Evolutionary conservation across 2,113 vertebrate species (phyloP), one percentile per base, ranked within the genome.

Genomic region (Coptodon rendalli): DNA sequence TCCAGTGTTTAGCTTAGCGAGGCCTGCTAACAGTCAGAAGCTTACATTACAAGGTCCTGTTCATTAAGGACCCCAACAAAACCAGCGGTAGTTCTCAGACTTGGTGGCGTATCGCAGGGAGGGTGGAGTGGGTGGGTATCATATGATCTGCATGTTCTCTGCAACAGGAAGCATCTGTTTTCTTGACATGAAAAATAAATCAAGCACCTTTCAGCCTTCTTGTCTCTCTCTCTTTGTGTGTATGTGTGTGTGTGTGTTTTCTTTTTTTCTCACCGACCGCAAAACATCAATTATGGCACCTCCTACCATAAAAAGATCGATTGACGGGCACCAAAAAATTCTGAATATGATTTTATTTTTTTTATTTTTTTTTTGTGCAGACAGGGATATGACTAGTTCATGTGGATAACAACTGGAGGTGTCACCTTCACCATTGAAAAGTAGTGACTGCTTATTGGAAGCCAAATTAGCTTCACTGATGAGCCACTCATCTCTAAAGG

Each of bases 381-480:
- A 54, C 73, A 93, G 63, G 85, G 59, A 88, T 53, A 57, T 45
- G 61, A 66, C 76, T 2, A 40, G 4, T 53, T 57, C 16, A 10
- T 24, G 24, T 31, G 63, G 86, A 86, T 91, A 86, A 89, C 22
- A 19, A 66, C 43, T 53, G 27, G 14, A 82, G 45, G 84, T 71
- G 52, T 89, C 81, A 88, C 87, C 91, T 89, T 79, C 59, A 45
- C 59, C 7, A 3, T 80, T 87, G 79, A 57, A 17, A 16, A 48
- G 61, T 3, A 79, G 88, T 89, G 89, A 61, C 71, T 57, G 86
- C 87, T 68, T 91, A 89, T 84, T 90, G 84, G 83, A 91, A 89
- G 66, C 83, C 89, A 92, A 61, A 95, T 95, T 89, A 94, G 94
- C 90, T 89, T 78, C 91, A 86, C 89, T 91, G 93, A 95, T 88